Evolutionary conservation across 2,888 invertebrate species (phyloP).

Genomic region (Drosophila nigritarsus): DNA sequence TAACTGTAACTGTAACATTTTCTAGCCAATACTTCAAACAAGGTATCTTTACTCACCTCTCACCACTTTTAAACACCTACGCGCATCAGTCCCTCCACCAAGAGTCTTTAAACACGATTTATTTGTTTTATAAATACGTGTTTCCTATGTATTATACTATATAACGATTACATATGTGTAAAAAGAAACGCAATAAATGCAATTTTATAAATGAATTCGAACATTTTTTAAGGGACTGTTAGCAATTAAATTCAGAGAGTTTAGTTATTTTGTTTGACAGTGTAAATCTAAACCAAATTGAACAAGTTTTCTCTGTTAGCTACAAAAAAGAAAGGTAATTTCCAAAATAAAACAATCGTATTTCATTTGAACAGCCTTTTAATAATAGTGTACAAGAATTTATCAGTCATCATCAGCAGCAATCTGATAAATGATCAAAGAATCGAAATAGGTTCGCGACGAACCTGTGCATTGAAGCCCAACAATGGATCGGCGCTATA

Average conservation of each 20-base stretch:
- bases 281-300: background rate
- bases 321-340: too few species aligned
- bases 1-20: slow-evolving; percentile 37
- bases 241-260: background rate
- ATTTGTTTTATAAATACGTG: slow-evolving; percentile 16
- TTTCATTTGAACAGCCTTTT: slow-evolving; percentile 42
- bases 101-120: slow-evolving; percentile 45
- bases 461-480: slow-evolving; percentile 84
- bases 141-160: slow-evolving; percentile 56
- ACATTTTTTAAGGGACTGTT: background rate
- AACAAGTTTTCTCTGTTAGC: too few species aligned
- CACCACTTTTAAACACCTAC: slow-evolving; percentile 17
- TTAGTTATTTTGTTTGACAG: background rate
- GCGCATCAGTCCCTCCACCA: slow-evolving; percentile 41
- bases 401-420: background rate
- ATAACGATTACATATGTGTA: slow-evolving; percentile 56
- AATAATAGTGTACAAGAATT: slow-evolving; percentile 17
- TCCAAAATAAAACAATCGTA: background rate
- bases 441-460: slow-evolving; percentile 75
- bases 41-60: slow-evolving; percentile 28
- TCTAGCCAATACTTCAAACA: slow-evolving; percentile 18
- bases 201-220: slow-evolving; percentile 51
- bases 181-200: slow-evolving; percentile 75
- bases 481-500: slow-evolving; percentile 83
- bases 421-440: background rate